Percentiles rank a stretch among this genome's conserved stretches.
These are phyloP conservation scores for Drosophila rubida DNA, from an alignment of 2,888 invertebrate species.

Conservation along the genomic window DNA sequence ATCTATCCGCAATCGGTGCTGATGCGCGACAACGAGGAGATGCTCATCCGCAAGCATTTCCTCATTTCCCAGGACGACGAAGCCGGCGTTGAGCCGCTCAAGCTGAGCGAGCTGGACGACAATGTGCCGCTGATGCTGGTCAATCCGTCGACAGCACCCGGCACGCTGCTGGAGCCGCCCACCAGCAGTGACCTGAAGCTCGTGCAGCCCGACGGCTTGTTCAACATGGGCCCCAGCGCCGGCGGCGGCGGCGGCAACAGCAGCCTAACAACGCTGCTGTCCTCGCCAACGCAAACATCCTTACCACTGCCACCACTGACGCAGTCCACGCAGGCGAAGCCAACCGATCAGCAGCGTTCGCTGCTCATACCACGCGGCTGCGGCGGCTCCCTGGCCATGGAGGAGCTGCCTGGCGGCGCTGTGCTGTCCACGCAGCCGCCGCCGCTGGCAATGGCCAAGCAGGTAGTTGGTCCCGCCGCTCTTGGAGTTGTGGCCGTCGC, in stretches of 20 bases:
- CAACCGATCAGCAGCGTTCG: conserved; percentile 32
- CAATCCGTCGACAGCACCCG: conserved; percentile 18
- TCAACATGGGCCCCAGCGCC: background rate
- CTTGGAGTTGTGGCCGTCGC: background rate
- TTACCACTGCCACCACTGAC: background rate
- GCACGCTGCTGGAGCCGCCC: background rate
- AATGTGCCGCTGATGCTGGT: conserved; percentile 52
- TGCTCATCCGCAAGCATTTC: conserved; percentile 81
- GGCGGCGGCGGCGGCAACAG: background rate
- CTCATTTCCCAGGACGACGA: conserved; percentile 67
- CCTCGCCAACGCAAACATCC: background rate
- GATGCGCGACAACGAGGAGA: conserved; percentile 73
- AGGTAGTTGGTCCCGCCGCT: conserved; percentile 10
- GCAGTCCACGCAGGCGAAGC: background rate
- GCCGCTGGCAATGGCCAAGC: conserved; percentile 9
- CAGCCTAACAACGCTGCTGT: background rate
- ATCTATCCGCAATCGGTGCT: conserved; percentile 73
- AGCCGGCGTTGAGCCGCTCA: conserved; percentile 54
- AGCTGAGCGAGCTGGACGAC: conserved; percentile 63
- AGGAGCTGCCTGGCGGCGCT: background rate
- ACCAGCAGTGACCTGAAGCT: background rate
- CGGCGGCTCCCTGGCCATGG: background rate
- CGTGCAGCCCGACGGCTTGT: conserved; percentile 1
- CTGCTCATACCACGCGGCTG: conserved; percentile 33
- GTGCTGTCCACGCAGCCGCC: conserved; percentile 4